These are phyloP conservation scores for Bicyclus anynana DNA, from an alignment of 1,140 invertebrate species.

Conservation along the genomic window DNA sequence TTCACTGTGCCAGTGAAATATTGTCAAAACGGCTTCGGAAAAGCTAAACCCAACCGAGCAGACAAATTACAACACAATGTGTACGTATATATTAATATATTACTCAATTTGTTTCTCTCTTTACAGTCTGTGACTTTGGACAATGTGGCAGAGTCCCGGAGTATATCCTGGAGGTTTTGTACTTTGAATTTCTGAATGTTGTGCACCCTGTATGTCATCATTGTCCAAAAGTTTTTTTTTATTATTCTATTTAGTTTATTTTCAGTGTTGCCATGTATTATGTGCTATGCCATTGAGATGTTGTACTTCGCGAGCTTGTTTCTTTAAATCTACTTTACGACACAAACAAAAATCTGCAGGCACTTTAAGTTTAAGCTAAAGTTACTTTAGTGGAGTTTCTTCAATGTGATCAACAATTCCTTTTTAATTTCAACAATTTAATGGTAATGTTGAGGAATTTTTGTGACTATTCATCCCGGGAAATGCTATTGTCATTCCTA, in stretches of 20 bases:
- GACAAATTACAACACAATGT: slow-evolving; percentile 72
- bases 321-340: no score
- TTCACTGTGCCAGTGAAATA: slow-evolving; percentile 21
- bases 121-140: slow-evolving; percentile 47
- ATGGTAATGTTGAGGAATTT: no score
- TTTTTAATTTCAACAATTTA: no score
- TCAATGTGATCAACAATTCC: no score
- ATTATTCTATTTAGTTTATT: background rate
- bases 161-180: slow-evolving; percentile 67
- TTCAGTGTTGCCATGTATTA: background rate
- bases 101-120: slow-evolving; percentile 43
- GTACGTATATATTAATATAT: slow-evolving; percentile 63
- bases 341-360: no score
- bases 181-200: slow-evolving; percentile 27
- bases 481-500: no score
- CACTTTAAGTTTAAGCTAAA: no score
- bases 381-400: no score
- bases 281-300: background rate
- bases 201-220: slow-evolving; percentile 24
- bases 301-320: no score
- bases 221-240: slow-evolving; percentile 15
- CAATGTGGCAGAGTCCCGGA: slow-evolving; percentile 71
- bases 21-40: slow-evolving; percentile 56
- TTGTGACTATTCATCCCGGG: no score
- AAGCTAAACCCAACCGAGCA: slow-evolving; percentile 56